phyloP scores from a whole-genome alignment of 37 sponge, comb jelly and placozoan genomes.

The Lycopodina hypogea region DNA sequence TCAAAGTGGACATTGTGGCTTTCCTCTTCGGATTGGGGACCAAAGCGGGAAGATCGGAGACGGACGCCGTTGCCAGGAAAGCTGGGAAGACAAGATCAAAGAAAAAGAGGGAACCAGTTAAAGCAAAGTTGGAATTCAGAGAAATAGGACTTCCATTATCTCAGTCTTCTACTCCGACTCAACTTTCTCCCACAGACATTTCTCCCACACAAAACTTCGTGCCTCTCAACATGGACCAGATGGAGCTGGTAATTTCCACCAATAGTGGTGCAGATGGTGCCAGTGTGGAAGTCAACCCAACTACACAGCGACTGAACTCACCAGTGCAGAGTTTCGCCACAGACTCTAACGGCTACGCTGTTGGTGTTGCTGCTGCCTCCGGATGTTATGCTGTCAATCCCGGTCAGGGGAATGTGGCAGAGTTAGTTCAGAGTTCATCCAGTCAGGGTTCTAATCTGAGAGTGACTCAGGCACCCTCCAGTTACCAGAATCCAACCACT shows the following conservation, averaged over 20 bases:
- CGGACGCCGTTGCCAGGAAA: neutral
- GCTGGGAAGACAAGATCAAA: neutral
- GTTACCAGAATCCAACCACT: slow-evolving; percentile 5
- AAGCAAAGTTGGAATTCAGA: slow-evolving; percentile 21
- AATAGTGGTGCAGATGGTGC: no score
- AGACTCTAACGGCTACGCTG: neutral
- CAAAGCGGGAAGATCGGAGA: neutral
- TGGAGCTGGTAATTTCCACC: no score
- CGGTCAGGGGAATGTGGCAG: no score
- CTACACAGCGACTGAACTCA: neutral
- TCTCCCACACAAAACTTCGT: neutral
- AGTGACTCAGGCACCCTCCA: neutral
- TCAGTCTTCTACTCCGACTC: neutral
- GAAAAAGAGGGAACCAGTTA: slow-evolving; percentile 42
- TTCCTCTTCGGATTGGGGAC: slow-evolving; percentile 35
- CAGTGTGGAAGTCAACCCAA: neutral
- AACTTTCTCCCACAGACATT: neutral
- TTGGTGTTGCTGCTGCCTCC: neutral
- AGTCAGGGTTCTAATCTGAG: no score
- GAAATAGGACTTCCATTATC: slow-evolving; percentile 29
- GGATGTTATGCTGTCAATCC: neutral
- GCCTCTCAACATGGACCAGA: neutral
- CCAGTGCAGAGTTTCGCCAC: neutral
- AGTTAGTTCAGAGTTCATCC: no score
- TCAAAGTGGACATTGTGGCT: slow-evolving; percentile 51